Evolutionary conservation across 2,113 vertebrate genomes (phyloP).

Genomic region (Nothoprocta pentlandii): DNA sequence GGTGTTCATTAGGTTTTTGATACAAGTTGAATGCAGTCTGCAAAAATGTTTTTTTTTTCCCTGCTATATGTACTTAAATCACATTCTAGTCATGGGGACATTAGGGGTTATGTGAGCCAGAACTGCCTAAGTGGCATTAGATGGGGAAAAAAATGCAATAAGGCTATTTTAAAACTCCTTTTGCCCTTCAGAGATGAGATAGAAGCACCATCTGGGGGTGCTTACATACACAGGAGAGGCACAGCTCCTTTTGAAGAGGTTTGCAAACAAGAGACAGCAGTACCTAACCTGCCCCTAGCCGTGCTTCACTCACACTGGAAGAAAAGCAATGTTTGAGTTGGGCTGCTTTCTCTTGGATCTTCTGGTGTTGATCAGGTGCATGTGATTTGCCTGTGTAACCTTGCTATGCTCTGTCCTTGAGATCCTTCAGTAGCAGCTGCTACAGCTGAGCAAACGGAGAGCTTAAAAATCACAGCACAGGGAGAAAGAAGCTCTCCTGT

Average conservation of each 20-base stretch:
- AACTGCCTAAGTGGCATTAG: not conserved
- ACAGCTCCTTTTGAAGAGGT: not conserved
- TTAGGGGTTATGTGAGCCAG: not conserved
- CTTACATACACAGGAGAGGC: not conserved
- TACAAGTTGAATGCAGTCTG: conserved; percentile 47
- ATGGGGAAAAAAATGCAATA: not conserved
- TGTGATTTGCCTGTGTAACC: not conserved
- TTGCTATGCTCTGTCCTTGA: not conserved
- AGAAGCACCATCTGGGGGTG: not conserved
- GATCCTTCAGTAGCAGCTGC: not conserved
- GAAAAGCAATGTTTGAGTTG: not conserved
- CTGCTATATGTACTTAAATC: not conserved
- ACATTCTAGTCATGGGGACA: not conserved
- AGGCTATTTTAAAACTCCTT: not conserved
- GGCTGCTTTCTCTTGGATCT: not conserved
- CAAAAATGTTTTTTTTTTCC: not conserved
- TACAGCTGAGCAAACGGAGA: not conserved
- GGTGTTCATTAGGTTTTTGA: conserved; percentile 50
- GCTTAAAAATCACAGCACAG: conserved; percentile 7
- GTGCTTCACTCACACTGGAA: not conserved
- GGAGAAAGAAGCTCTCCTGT: not conserved
- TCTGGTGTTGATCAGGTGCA: not conserved
- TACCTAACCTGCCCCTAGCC: not conserved
- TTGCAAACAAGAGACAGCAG: not conserved
- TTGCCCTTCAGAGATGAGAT: not conserved